Base-by-base conservation (phyloP, 2,888 invertebrate genomes). In the Andrena fulva region DNA sequence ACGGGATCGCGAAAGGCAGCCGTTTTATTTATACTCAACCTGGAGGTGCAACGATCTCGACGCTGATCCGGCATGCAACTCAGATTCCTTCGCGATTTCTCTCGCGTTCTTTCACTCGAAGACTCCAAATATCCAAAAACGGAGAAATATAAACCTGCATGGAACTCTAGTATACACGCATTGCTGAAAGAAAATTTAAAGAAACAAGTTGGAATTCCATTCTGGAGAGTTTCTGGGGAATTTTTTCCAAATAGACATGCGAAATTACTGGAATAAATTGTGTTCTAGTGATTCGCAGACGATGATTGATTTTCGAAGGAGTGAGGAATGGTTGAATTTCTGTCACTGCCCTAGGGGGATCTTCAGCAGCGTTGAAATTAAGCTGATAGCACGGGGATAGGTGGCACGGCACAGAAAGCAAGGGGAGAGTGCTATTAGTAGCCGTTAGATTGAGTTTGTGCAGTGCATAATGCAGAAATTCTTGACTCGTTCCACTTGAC, bases 381-480 rank as follows among this genome's bases (percentile, higher is more conserved):
- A 2, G 59, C 2, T n/a, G 60, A 64, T 72, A 80, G 54, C 7
- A 29, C 12, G 6, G 8, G 29, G 42, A 33, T 8, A 60, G 60
- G 70, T 62, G 16, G 3, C 29, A 31, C 56, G 33, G 27, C 52
- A 54, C 35, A 33, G 29, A 60, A 20, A 75, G 50, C 60, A 31
- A 29, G 33, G 33, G 33, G 48, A 24, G 67, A 42, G 7, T n/a
- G 20, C 82, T 73, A 82, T 82, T 83, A 82, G 59, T 69, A 50
- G 73, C 33, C 42, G 48, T 78, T 71, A 71, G 71, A 67, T 70
- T 42, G 68, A 74, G 70, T 59, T 69, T 71, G 74, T 59, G 71
- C 78, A 10, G 56, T 72, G 66, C 71, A 83, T 84, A 83, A 84
- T 72, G 84, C 78, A 84, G 83, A 72, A 82, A 84, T 84, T 78